Conservation (phyloP, 1,140 invertebrate species). For the Dufourea novaeangliae region DNA sequence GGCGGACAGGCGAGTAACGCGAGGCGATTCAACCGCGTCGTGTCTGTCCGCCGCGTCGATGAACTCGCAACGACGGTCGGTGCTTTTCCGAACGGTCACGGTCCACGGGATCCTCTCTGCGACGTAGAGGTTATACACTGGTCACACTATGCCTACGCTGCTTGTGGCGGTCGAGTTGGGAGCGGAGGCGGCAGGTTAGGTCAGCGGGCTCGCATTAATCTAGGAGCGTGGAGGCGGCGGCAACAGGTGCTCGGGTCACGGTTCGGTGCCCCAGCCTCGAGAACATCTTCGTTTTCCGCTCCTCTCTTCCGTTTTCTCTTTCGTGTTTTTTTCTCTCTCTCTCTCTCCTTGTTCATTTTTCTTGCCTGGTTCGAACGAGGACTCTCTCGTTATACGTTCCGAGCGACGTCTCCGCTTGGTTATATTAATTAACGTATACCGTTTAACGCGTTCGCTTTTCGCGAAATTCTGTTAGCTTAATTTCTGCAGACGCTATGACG, state of each 20-base stretch:
- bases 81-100: conserved; percentile 37
- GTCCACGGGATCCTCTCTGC: conserved; percentile 25
- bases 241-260: conserved; percentile 76
- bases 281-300: conserved; percentile 39
- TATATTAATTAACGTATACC: too few relatives aligned
- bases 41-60: conserved; percentile 34
- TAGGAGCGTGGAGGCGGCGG: conserved; percentile 70
- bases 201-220: conserved; percentile 64
- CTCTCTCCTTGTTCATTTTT: background rate
- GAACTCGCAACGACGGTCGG: conserved; percentile 27
- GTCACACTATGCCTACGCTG: conserved; percentile 31
- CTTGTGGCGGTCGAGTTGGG: conserved; percentile 48
- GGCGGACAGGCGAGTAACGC: conserved; percentile 22
- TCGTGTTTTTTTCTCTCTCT: background rate
- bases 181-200: conserved; percentile 66
- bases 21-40: conserved; percentile 1
- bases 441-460: too few relatives aligned
- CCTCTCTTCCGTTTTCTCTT: conserved; percentile 17
- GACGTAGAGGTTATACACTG: conserved; percentile 28
- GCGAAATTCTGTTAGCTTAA: too few relatives aligned
- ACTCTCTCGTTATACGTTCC: too few relatives aligned
- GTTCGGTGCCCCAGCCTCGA: conserved; percentile 73
- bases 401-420: too few relatives aligned
- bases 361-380: too few relatives aligned
- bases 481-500: too few relatives aligned